Base-by-base conservation (phyloP, 1,140 invertebrate genomes). In the Thaumetopoea pityocampa region DNA sequence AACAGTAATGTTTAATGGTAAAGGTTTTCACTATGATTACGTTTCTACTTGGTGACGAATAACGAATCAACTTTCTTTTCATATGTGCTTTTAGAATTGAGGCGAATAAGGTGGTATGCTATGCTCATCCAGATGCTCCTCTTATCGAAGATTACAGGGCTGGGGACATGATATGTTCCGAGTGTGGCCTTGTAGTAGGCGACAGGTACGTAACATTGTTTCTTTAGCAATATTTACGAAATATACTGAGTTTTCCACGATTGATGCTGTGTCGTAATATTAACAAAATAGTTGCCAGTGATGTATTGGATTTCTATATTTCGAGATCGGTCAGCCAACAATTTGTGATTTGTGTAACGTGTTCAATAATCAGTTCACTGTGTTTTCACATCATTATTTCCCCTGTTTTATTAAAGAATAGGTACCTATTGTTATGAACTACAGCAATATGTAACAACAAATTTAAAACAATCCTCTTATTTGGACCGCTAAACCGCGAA, bases 181-280 rank as follows among this genome's bases (percentile, higher is more conserved):
- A 98, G 87, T 99, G 98, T 89, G 98, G 98, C 9, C 88, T 99
- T 28, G 98, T 99, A 27, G 98, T 99, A 17, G 98, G 98, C 14
- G 98, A 99, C 85, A 92, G 97, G 95, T 96, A 87, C 82, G 53
- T 60, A 16, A 24, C 24, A 35, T 17, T 30, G 15, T 35, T 30
- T 42, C 36, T 51, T 51, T 53, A 33, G 43, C 23, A 52, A 54
- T 26, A 35, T 54, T 56, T 59, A 34, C 60, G 51, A 63, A 59
- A 58, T 41, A 16, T 15, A 37, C 16, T 22, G 22, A 47, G 45
- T 47, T 54, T 53, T 58, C 35, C 26, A 48, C 14, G 29, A 17
- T 30, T 33, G 27, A 10, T 29, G 18, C 16, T 5, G 26, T 52
- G 43, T 52, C 50, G 37, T 47, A 52, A 52, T 33, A 47, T 42